Conservation (phyloP, 2,797 vertebrate genomes). For the Onychomys torridus region DNA sequence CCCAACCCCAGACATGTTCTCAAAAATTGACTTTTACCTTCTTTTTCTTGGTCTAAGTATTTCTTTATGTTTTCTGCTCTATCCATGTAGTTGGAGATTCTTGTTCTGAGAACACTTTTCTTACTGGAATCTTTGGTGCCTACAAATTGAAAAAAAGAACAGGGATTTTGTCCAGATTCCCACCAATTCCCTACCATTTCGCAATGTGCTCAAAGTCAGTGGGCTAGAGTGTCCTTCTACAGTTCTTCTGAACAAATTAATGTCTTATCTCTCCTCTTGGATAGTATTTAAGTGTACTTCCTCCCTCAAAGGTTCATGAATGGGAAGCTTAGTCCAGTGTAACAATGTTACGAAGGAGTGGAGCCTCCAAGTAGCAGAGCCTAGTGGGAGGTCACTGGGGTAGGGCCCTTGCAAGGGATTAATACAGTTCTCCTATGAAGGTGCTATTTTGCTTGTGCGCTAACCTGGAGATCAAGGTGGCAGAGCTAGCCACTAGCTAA, state of each 20-base stretch:
- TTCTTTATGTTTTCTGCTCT: constrained; percentile 96
- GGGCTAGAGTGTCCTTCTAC: neutral
- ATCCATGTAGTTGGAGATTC: constrained; percentile 95
- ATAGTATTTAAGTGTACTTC: neutral
- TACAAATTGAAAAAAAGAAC: constrained; percentile 81
- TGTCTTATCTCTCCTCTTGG: neutral
- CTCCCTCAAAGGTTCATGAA: neutral
- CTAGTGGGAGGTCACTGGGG: neutral
- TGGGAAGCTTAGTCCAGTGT: neutral
- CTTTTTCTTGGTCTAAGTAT: constrained; percentile 93
- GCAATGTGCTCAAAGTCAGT: neutral
- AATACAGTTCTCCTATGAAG: neutral
- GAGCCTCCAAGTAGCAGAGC: neutral
- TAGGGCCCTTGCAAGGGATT: neutral
- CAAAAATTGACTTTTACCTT: constrained; percentile 88
- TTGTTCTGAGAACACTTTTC: constrained; percentile 92
- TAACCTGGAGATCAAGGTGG: too few species aligned
- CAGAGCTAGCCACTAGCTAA: too few species aligned
- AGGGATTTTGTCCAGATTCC: neutral
- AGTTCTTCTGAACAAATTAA: neutral
- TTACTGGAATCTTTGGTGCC: constrained; percentile 93
- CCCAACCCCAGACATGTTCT: neutral
- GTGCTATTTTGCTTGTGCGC: too few species aligned
- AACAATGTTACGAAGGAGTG: neutral
- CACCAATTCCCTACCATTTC: neutral